Evolutionary conservation across 2,113 vertebrate species (phyloP), one percentile per base, ranked within the genome.

Genomic region (Ameiurus melas): DNA sequence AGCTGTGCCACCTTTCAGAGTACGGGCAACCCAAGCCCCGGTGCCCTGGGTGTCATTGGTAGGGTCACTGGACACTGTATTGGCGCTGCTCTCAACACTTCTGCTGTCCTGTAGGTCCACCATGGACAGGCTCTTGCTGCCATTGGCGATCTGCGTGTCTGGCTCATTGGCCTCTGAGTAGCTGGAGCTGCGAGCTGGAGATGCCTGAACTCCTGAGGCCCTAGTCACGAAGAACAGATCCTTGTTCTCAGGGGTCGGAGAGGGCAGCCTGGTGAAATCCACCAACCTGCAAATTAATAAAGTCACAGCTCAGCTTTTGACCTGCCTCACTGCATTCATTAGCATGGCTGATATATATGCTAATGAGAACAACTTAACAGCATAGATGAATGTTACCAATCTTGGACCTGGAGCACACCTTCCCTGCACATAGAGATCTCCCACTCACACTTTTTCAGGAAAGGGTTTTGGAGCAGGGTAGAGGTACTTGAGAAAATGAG

Each of bases 231-330:
- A 99, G 95, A 99, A 99, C 94, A 99, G 95, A 93, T 99, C 98
- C 96, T 99, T 99, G 97, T 99, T 99, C 96, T 99, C 98, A 75
- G 98, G 97, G 93, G 98, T 99, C 85, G 98, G 98, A 93, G 98
- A 99, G 25, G 98, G 98, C 94, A 99, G 97, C 93, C 98, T 96
- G 92, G 98, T 99, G 95, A 99, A 99, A 94, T 99, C 98, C 94
- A 99, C 96, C 95, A 98, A 95, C 93, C 98, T 99, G 95, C 75
- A 89, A 90, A 92, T 58, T 64, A 82, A 62, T 33, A 51, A 87
- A 84, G 22, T 30, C 3, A 86, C 73, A 80, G 19, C 16, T 86
- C 57, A 87, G 53, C 36, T 85, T 47, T 55, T 88, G 81, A 82
- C 4, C 33, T 77, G 86, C 22, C n/a, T 60, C 20, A 47, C 16